These are phyloP conservation scores for Sula dactylatra DNA, from an alignment of 2,113 vertebrate genomes.

Conservation along the genomic window DNA sequence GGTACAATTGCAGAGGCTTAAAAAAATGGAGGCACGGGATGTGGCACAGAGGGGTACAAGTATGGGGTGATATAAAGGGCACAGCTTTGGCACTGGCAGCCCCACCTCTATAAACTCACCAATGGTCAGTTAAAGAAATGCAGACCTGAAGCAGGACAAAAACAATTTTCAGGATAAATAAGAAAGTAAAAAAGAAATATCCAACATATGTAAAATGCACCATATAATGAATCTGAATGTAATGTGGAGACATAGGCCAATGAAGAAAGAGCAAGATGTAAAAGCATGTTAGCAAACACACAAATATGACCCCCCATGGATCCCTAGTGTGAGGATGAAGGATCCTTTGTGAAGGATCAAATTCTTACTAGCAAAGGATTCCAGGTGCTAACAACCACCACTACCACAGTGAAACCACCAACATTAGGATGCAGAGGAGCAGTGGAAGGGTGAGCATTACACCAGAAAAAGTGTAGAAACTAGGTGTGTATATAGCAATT, in stretches of 20 bases:
- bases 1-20: background rate
- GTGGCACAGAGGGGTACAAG: background rate
- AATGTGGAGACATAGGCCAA: background rate
- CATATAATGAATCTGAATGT: background rate
- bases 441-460: background rate
- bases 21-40: background rate
- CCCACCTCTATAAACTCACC: background rate
- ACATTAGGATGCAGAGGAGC: background rate
- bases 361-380: background rate
- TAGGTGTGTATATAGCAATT: background rate
- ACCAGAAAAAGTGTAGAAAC: background rate
- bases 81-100: background rate
- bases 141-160: background rate
- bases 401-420: background rate
- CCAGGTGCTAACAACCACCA: background rate
- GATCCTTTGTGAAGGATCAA: too few species aligned
- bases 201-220: background rate
- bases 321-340: background rate
- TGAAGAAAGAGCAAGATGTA: background rate
- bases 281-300: background rate
- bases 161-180: background rate
- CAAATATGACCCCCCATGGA: background rate
- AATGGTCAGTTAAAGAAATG: background rate
- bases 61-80: background rate
- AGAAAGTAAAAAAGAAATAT: background rate